Evolutionary conservation across 2,113 vertebrate species (phyloP).

Genomic region (Diphyllodes magnificus): DNA sequence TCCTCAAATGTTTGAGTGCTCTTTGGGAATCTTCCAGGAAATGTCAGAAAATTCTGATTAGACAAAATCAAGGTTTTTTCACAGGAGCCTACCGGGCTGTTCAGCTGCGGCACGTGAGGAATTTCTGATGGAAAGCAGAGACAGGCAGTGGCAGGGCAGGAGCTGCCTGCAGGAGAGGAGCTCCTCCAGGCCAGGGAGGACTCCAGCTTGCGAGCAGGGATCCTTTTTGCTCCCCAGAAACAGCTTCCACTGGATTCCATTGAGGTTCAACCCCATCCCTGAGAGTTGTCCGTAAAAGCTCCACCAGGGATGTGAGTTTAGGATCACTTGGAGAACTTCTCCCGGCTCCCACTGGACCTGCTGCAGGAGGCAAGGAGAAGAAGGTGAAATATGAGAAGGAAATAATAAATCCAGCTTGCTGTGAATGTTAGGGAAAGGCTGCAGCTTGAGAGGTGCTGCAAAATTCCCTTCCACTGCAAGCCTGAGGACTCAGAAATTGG

Average conservation of each 20-base stretch:
- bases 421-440: neutral
- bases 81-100: neutral
- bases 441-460: neutral
- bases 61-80: conserved; percentile 30
- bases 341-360: neutral
- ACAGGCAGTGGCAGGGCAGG: neutral
- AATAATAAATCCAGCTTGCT: neutral
- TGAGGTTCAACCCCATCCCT: neutral
- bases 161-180: neutral
- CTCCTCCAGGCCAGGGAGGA: neutral
- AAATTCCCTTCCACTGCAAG: neutral
- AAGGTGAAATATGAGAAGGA: neutral
- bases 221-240: neutral
- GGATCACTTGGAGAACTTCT: neutral
- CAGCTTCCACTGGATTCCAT: neutral
- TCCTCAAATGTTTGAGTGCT: neutral
- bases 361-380: neutral
- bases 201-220: neutral
- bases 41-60: conserved; percentile 29
- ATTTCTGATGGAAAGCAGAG: neutral
- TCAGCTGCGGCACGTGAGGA: neutral
- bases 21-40: conserved; percentile 42
- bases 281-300: neutral
- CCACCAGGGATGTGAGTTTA: neutral
- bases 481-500: neutral